A percentile compares a stretch with the other conserved stretches of the same genome.
Conservation (phyloP, 2,797 vertebrate genomes). For the Momotus momota region DNA sequence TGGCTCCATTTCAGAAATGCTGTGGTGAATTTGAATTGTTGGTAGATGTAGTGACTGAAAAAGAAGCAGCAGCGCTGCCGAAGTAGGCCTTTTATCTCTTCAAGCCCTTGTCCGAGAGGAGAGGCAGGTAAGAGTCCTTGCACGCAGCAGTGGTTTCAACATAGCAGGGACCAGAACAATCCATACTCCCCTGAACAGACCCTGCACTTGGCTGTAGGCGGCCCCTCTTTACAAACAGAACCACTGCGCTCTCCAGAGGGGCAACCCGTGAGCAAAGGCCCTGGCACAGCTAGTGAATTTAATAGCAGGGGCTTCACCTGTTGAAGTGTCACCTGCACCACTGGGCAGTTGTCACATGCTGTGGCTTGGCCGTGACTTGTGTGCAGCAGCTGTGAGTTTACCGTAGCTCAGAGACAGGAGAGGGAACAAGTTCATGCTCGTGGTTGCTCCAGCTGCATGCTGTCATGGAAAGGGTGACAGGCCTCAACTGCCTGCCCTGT, state of each 20-base stretch:
- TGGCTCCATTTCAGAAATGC: neutral
- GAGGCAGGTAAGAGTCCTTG: neutral
- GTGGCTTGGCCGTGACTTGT: accelerated
- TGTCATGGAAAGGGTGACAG: neutral
- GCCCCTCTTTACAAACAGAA: neutral
- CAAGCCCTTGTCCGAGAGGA: neutral
- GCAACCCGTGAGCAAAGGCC: neutral
- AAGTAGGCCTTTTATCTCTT: neutral
- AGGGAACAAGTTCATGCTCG: accelerated
- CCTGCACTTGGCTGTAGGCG: neutral
- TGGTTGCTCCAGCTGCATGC: neutral
- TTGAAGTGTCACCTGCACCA: neutral
- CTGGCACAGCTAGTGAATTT: neutral
- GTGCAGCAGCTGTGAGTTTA: neutral
- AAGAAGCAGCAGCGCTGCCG: neutral
- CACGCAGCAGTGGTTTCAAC: neutral
- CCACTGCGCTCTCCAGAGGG: neutral
- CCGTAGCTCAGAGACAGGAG: neutral
- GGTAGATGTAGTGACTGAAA: neutral
- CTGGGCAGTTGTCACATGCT: accelerated
- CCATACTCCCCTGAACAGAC: accelerated
- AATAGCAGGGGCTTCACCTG: neutral
- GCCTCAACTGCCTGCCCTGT: neutral
- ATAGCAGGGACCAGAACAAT: neutral
- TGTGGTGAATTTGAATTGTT: neutral